Base-by-base conservation (phyloP, 2,113 vertebrate species). In the Puma concolor region DNA sequence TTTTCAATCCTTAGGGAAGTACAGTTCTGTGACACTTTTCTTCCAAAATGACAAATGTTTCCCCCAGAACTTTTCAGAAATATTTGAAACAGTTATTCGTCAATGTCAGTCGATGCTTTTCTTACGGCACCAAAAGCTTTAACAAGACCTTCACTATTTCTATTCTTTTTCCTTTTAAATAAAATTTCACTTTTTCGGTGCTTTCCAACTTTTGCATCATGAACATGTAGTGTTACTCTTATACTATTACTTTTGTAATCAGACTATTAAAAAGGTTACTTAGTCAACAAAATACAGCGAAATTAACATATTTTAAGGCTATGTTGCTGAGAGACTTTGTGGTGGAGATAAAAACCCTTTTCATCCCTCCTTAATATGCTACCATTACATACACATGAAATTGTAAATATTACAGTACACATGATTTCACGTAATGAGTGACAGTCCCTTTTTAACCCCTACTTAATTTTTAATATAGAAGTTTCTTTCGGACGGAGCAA, bases 151-250 rank as follows among this genome's bases (percentile, higher is more conserved):
- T 74, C 52, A 63, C 64, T 15, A 91, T 64, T 89, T 95, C 67
- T 84, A 71, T 36, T 84, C 38, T 63, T 60, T 52, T 48, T 41
- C 4, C 81, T 92, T 79, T 63, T n/a, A 29, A 86, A 94, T 25
- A 97, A 83, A 84, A 17, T 36, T 57, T 83, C 38, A 83, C 14
- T 71, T 85, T 85, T 86, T 93, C 31, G 66, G 31, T 83, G 7
- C 71, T 94, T 94, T 72, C 48, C 57, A 96, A 64, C 81, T 69
- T 90, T 84, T 95, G 13, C 83, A 82, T 33, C 52, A 91, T 69
- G 8, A 41, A 71, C 41, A 64, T 16, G 14, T 21, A 69, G 27
- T 63, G 31, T 60, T 67, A 36, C 64, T 71, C 60, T 92, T 52
- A 27, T 10, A 54, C 54, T 44, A 72, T 83, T 83, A 52, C 27